Base-by-base conservation (phyloP, 2,113 vertebrate genomes). In the Variabilichromis moorii region DNA sequence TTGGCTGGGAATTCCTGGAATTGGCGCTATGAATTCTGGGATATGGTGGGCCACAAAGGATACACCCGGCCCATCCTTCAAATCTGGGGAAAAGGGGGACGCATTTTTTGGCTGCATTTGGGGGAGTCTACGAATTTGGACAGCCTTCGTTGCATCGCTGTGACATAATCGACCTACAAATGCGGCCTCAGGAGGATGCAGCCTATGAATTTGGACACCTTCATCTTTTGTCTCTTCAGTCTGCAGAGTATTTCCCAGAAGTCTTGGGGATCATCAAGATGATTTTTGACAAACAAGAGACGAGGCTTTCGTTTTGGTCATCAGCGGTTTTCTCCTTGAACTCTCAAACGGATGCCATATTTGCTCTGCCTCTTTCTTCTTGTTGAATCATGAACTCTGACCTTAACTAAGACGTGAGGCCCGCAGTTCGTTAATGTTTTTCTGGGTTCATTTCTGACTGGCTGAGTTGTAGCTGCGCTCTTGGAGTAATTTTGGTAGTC, bases 271-370 rank as follows among this genome's bases (percentile, higher is more conserved):
- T 4, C 16, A 19, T 63, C 59, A 63, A 35, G 28, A 7, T 33
- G 59, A 33, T 33, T 63, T 63, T 63, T 61, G 28, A 16, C 0
- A 63, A 63, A 33, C 1, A 19, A 33, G 59, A 63, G 59, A 33
- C 0, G 9, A 63, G 59, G 0, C 3, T 63, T 35, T 63, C 59
- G 0, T 63, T 33, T 7, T 19, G 59, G 9, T 33, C 59, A 63
- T 33, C 28, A 1, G 16, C 0, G 9, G 59, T 63, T 19, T 61
- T 61, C 9, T 33, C 28, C 16, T 61, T 61, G 2, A 61, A 61
- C 28, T 61, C 57, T 33, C 59, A 33, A 33, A 33, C 1, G 0
- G 16, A 63, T 61, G 28, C 21, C 21, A 21, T 21, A 21, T 21
- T 21, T 21, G 21, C 57, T 4, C 13, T 2, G 3, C 0, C 1